These are phyloP conservation scores for Pterocles gutturalis DNA, from an alignment of 2,113 vertebrate species.

Conservation along the genomic window DNA sequence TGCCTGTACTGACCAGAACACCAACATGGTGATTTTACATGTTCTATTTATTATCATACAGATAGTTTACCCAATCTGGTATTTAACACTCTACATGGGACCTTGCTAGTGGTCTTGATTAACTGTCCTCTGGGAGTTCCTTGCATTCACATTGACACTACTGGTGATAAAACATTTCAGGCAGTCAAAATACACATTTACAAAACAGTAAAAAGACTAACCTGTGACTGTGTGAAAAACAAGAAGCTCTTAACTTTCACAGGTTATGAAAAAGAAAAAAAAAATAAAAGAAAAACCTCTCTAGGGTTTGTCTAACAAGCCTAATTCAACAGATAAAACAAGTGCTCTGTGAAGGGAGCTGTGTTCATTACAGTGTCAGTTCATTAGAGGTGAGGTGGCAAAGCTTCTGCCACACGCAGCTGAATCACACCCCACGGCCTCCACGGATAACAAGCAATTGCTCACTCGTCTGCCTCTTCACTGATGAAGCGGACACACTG, in stretches of 20 bases:
- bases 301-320: slow-evolving; percentile 9
- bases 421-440: background rate
- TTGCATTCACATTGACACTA: background rate
- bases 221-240: background rate
- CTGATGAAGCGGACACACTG: background rate
- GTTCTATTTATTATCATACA: background rate
- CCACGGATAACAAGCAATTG: background rate
- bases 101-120: background rate
- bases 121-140: background rate
- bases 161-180: background rate
- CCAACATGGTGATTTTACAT: background rate
- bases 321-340: slow-evolving; percentile 13
- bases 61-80: background rate
- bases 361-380: background rate
- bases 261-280: background rate
- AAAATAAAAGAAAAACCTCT: background rate
- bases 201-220: background rate
- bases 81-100: background rate
- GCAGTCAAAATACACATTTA: background rate
- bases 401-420: background rate
- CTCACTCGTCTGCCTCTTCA: background rate
- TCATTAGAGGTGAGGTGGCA: background rate
- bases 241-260: background rate
- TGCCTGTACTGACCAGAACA: background rate
- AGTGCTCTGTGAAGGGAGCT: background rate